Base-by-base conservation (phyloP, 2,797 vertebrate genomes). In the Pogoniulus pusillus region DNA sequence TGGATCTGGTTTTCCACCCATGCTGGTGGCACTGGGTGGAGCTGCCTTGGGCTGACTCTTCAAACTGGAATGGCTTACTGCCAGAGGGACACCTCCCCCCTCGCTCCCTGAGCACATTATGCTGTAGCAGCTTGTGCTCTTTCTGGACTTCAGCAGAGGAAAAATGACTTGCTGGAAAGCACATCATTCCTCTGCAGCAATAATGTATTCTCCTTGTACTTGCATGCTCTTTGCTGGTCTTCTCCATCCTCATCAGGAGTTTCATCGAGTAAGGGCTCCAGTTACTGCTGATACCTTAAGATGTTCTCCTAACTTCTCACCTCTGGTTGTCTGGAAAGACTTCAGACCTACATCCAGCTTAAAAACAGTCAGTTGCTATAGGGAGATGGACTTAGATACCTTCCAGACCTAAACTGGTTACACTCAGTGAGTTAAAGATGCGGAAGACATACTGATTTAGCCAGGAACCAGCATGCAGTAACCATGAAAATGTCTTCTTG, bases 91-190 rank as follows among this genome's bases (percentile, higher is more conserved):
- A 24, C 34, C 51, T 62, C 82, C 47, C 77, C 58, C 41, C 32
- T 64, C 37, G 26, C 37, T 77, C 22, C 79, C 3, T 7, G 53
- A 66, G 76, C 43, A 19, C 43, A 1, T 34, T 35, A 16, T 13
- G 0, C 69, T 29, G 3, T 2, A 58, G 76, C 80, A 75, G 76
- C 22, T 18, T 4, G 41, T 3, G 54, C 35, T 23, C 7, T 62
- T 66, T 34, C 84, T 92, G 90, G 84, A 19, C 90, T 71, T 82
- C 2, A 51, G 45, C 27, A 47, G 63, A 32, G 76, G 73, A 69
- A 26, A 65, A 93, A 87, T 47, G 24, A 83, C 76, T 59, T 85
- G 53, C 63, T 92, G 85, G 93, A 91, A 95, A 93, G 91, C 37
- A 15, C 15, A 78, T 62, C 59, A 20, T 47, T 85, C 32, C 32